Percentiles rank a stretch among this genome's conserved stretches.
These are phyloP conservation scores for Minunthozetes semirufus DNA, from an alignment of 2,888 invertebrate species.

Conservation along the genomic window DNA sequence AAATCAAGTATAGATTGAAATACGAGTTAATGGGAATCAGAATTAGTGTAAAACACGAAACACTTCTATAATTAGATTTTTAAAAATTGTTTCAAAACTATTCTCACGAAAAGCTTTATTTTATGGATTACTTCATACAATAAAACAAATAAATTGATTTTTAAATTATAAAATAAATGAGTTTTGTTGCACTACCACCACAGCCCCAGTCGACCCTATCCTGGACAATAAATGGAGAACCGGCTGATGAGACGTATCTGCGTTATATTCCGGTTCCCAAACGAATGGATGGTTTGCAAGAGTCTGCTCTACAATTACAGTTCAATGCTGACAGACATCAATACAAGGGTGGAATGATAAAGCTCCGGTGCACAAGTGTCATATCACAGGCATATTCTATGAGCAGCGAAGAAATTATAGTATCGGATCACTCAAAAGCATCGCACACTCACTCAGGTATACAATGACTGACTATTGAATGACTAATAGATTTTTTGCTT, in stretches of 20 bases:
- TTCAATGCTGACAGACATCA: slow-evolving; percentile 41
- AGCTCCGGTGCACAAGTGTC: slow-evolving; percentile 43
- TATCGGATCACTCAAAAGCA: slow-evolving; percentile 40
- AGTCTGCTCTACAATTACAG: slow-evolving; percentile 38
- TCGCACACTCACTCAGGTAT: slow-evolving; percentile 40
- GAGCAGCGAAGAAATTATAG: slow-evolving; percentile 39
- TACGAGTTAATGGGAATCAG: background rate
- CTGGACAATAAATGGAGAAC: slow-evolving; percentile 42
- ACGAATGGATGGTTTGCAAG: slow-evolving; percentile 37
- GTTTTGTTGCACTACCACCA: background rate
- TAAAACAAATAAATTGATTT: background rate
- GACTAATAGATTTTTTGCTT: background rate
- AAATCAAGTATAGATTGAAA: background rate
- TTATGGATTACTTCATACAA: background rate
- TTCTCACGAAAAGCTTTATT: background rate
- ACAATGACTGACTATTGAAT: background rate
- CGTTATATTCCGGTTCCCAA: background rate
- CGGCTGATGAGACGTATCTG: slow-evolving; percentile 23
- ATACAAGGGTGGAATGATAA: slow-evolving; percentile 40
- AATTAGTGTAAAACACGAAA: slow-evolving; percentile 1
- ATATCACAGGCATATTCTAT: slow-evolving; percentile 42
- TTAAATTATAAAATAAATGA: background rate
- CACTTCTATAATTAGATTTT: background rate
- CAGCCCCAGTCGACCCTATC: slow-evolving; percentile 40
- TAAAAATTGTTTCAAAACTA: background rate